phyloP scores from a whole-genome alignment of 1,140 invertebrate genomes.

The Cylas formicarius region DNA sequence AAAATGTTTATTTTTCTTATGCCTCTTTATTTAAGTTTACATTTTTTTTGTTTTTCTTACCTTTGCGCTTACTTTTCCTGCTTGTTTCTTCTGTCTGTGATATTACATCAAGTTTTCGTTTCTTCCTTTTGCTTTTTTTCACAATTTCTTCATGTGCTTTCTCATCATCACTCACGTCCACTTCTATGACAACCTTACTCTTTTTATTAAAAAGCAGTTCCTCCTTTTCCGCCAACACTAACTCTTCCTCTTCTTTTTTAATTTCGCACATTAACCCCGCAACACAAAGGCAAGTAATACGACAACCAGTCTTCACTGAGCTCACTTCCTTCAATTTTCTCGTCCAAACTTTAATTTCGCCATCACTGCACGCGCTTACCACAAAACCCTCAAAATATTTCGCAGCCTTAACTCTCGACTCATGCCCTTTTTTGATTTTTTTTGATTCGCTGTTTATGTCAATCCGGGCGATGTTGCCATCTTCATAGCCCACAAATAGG shows the following conservation, averaged over 20 bases:
- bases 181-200: conserved; percentile 20
- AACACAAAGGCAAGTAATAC: conserved; percentile 52
- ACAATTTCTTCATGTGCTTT: not conserved
- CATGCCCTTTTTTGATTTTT: conserved; percentile 52
- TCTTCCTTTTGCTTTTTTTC: not conserved
- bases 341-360: conserved; percentile 72
- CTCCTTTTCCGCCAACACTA: conserved; percentile 6
- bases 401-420: conserved; percentile 61
- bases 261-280: conserved; percentile 27
- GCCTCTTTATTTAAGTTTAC: too few species aligned
- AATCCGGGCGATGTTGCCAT: conserved; percentile 54
- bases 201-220: conserved; percentile 12
- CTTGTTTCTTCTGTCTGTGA: not conserved
- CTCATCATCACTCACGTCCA: conserved; percentile 19
- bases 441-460: conserved; percentile 38
- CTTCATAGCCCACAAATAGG: conserved; percentile 62
- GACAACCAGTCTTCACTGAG: conserved; percentile 49
- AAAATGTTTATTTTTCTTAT: too few species aligned
- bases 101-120: not conserved
- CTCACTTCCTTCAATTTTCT: conserved; percentile 46
- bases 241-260: conserved; percentile 28
- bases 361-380: conserved; percentile 61
- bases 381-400: conserved; percentile 42
- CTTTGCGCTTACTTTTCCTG: not conserved
- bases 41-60: conserved; percentile 6